phyloP scores from a whole-genome alignment of 2,113 vertebrate genomes.

The Ceyx margarethae region DNA sequence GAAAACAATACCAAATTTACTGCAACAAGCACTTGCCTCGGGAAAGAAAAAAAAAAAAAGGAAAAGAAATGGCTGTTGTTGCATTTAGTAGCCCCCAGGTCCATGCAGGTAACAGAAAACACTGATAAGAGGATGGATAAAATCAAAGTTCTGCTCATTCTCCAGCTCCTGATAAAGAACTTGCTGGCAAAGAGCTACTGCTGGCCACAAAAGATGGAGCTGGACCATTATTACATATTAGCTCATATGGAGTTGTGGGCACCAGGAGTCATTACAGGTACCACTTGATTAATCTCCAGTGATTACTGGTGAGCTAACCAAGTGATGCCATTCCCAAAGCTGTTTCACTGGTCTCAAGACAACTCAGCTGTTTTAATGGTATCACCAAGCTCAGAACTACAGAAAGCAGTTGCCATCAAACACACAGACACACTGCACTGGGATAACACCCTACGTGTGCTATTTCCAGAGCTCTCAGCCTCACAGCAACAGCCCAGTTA shows the following conservation, averaged over 20 bases:
- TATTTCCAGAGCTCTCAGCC: neutral
- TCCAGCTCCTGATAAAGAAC: neutral
- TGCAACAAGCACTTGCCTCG: neutral
- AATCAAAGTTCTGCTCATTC: neutral
- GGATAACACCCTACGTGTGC: neutral
- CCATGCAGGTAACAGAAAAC: neutral
- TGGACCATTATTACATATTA: neutral
- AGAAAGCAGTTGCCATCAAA: neutral
- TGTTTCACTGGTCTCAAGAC: neutral
- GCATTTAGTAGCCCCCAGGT: neutral
- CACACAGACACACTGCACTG: fast-evolving
- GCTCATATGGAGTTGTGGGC: neutral
- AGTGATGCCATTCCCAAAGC: neutral
- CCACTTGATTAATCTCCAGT: neutral
- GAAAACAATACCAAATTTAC: neutral
- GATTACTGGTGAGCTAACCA: neutral
- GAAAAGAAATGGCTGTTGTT: neutral
- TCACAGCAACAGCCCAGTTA: neutral
- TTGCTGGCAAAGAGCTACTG: neutral
- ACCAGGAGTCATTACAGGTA: neutral
- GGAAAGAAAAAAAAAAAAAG: neutral
- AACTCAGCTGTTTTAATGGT: neutral
- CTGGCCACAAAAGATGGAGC: neutral
- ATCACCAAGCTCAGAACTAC: neutral
- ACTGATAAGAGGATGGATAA: fast-evolving